Evolutionary conservation across 2,113 vertebrate genomes (phyloP).

Genomic region (Saguinus imperator): DNA sequence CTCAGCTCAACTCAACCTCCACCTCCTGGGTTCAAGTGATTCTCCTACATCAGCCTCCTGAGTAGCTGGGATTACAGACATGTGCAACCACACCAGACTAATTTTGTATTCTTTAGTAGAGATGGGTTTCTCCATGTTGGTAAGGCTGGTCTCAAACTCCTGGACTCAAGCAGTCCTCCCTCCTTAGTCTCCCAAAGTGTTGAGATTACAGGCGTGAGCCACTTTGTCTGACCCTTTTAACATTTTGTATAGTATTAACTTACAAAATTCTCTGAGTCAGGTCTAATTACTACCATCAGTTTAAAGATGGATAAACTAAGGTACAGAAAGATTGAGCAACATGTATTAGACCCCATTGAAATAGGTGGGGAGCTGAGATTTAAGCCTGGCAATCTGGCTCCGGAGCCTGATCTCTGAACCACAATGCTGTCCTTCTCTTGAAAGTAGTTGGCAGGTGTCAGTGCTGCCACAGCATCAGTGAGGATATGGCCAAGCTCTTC

Average conservation of each 20-base stretch:
- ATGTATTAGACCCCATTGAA: background rate
- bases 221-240: background rate
- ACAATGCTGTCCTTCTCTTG: background rate
- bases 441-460: background rate
- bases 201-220: too few relatives aligned
- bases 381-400: background rate
- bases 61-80: too few relatives aligned
- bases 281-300: background rate
- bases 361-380: background rate
- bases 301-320: background rate
- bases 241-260: background rate
- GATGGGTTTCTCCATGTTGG: too few relatives aligned
- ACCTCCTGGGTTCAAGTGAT: too few relatives aligned
- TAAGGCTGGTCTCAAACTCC: too few relatives aligned
- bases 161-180: too few relatives aligned
- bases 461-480: rapidly evolving
- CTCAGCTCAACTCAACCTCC: too few relatives aligned
- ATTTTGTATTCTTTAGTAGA: too few relatives aligned
- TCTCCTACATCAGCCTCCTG: too few relatives aligned
- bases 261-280: background rate
- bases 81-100: too few relatives aligned
- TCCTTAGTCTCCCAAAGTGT: too few relatives aligned
- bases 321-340: background rate
- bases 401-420: background rate
- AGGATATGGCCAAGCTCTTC: background rate